phyloP scores from a whole-genome alignment of 1,140 invertebrate genomes.

The Liolophura sinensis region DNA sequence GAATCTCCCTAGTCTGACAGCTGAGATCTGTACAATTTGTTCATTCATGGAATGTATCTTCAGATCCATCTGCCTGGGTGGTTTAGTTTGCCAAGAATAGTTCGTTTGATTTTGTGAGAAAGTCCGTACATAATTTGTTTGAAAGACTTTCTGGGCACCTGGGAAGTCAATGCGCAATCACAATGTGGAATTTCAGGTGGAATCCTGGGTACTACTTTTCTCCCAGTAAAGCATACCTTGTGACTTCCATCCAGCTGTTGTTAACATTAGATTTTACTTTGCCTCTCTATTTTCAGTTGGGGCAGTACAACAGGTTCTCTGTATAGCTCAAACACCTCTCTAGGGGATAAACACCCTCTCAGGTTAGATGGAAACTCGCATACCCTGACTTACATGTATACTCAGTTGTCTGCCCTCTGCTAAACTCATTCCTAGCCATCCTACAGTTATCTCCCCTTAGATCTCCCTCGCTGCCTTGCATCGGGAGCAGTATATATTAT shows the following conservation, averaged over 20 bases:
- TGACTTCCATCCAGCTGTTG: conserved; percentile 1
- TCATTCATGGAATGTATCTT: no score
- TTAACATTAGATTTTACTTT: neutral
- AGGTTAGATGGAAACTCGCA: conserved; percentile 13
- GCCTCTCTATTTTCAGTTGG: conserved; percentile 33
- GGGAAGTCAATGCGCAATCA: neutral
- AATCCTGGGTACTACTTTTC: neutral
- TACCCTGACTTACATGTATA: conserved; percentile 5
- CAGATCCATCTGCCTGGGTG: no score
- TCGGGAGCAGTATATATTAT: neutral
- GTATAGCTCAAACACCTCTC: conserved; percentile 50
- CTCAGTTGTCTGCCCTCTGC: conserved; percentile 5
- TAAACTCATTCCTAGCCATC: conserved; percentile 2
- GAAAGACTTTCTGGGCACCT: neutral
- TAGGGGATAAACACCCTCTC: conserved; percentile 34
- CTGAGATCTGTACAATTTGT: no score
- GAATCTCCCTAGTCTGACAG: no score
- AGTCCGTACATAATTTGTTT: no score
- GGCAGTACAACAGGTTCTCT: conserved; percentile 34
- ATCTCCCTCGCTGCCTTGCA: neutral
- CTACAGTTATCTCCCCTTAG: conserved; percentile 8
- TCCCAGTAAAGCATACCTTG: neutral
- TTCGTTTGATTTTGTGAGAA: no score
- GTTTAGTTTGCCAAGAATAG: no score
- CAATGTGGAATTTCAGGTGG: neutral